Base-by-base conservation (phyloP, 2,113 vertebrate species). In the Ceyx cyanopectus region DNA sequence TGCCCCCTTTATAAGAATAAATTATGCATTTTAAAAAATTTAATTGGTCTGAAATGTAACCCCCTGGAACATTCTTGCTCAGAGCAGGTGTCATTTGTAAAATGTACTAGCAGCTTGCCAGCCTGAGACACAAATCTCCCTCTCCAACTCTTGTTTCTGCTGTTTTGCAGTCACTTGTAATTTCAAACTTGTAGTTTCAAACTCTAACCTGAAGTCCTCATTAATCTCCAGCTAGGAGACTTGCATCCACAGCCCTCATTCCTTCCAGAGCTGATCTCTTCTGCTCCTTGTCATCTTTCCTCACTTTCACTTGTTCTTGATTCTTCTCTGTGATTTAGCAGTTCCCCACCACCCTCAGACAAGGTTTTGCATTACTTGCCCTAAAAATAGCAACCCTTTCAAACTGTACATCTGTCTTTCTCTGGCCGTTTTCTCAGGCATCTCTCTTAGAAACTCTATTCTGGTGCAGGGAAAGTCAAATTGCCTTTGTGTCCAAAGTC, bases 51-150 rank as follows among this genome's bases (percentile, higher is more conserved):
- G 51, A 94, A 94, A 86, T 53, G 37, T 81, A 93, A 72, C 17
- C 60, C 60, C 45, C 66, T n/a, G 66, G 66, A 94, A 92, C 46
- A 60, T 84, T 92, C 69, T 68, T 90, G 56, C 57, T 89, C 73
- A 73, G 60, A 93, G 53, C 56, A 88, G 73, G 80, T 86, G 76
- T 86, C 74, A 90, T 92, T 83, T 89, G 69, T 72, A 90, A 93
- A 92, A 89, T 60, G 65, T 84, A 20, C 48, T 78, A 86, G 70
- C 53, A 88, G 45, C 69, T 83, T 70, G 56, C 66, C 80, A 88
- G 69, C 43, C 43, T 86, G 80, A 90, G 61, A 94, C 73, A 74
- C 11, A 88, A 46, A 89, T 84, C 85, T 77, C n/a, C 29, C 50
- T 63, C 73, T 83, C 65, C 66, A 21, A 46, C 30, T 84, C 60